Evolutionary conservation across 2,113 vertebrate genomes (phyloP).

Genomic region (Corydoras maculifer): DNA sequence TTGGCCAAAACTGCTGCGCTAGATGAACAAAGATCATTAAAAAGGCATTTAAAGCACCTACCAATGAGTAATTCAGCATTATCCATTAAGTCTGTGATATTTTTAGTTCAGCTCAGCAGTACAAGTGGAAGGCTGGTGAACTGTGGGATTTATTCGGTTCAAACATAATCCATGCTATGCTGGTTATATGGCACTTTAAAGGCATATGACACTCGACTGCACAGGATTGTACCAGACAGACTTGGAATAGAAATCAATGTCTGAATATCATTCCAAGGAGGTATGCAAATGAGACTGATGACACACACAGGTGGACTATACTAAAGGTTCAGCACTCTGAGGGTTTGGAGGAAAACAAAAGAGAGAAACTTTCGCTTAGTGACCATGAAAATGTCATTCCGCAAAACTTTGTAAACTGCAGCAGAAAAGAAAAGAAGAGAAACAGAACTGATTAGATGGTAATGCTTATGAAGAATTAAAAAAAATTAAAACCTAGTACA

Average conservation of each 20-base stretch:
- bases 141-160: background rate
- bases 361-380: too few relatives aligned
- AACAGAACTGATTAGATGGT: too few relatives aligned
- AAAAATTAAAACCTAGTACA: too few relatives aligned
- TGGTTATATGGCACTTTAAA: background rate
- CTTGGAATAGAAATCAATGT: background rate
- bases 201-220: conserved; percentile 10
- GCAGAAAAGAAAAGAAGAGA: too few relatives aligned
- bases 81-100: background rate
- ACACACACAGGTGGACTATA: background rate
- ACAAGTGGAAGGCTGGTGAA: background rate
- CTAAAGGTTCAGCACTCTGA: too few relatives aligned
- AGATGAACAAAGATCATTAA: background rate
- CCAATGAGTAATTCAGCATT: background rate
- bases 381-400: too few relatives aligned
- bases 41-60: background rate
- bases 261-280: conserved; percentile 6
- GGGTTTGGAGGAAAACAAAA: too few relatives aligned
- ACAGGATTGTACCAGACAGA: background rate
- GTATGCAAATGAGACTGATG: conserved; percentile 1
- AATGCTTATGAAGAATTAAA: too few relatives aligned
- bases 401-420: too few relatives aligned
- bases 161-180: too few relatives aligned
- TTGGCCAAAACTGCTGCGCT: background rate
- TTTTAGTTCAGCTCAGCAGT: background rate